Conservation (phyloP, 2,797 vertebrate species). For the Danio albolineatus region DNA sequence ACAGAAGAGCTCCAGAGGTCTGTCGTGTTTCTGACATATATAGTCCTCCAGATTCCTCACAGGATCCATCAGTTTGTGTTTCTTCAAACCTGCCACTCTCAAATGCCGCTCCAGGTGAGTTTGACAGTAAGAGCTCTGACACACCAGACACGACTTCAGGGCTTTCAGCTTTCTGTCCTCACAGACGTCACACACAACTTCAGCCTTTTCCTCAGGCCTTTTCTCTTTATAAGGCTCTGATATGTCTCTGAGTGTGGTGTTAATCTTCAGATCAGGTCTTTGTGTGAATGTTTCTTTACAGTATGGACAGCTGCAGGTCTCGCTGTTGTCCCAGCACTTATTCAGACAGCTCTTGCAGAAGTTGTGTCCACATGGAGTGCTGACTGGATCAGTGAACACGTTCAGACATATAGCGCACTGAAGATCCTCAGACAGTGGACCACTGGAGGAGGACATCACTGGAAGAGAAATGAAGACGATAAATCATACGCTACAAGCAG, state of each 20-base stretch:
- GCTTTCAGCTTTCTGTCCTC: not conserved
- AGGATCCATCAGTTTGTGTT: too few species aligned
- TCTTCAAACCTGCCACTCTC: too few species aligned
- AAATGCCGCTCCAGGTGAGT: too few species aligned
- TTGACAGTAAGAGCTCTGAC: too few species aligned
- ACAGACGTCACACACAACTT: slow-evolving; percentile 18
- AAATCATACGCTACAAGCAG: not conserved
- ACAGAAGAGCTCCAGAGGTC: slow-evolving; percentile 10
- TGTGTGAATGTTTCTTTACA: slow-evolving; percentile 2
- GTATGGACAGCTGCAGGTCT: not conserved
- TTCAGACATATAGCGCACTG: slow-evolving; percentile 24
- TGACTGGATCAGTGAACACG: slow-evolving; percentile 27
- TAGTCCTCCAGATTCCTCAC: too few species aligned
- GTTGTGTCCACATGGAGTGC: not conserved
- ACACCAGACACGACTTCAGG: too few species aligned
- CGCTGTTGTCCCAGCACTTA: not conserved
- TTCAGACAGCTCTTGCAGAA: slow-evolving; percentile 24
- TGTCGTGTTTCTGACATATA: too few species aligned
- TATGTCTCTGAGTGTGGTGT: not conserved
- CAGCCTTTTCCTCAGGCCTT: not conserved
- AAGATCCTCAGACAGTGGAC: not conserved
- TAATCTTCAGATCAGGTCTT: slow-evolving; percentile 21
- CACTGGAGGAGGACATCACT: not conserved
- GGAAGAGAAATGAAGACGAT: not conserved
- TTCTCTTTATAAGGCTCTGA: not conserved